Percentiles rank a stretch among this genome's conserved stretches.
Evolutionary conservation across 2,797 vertebrate species (phyloP).

Genomic region (Pantherophis vulpinus): DNA sequence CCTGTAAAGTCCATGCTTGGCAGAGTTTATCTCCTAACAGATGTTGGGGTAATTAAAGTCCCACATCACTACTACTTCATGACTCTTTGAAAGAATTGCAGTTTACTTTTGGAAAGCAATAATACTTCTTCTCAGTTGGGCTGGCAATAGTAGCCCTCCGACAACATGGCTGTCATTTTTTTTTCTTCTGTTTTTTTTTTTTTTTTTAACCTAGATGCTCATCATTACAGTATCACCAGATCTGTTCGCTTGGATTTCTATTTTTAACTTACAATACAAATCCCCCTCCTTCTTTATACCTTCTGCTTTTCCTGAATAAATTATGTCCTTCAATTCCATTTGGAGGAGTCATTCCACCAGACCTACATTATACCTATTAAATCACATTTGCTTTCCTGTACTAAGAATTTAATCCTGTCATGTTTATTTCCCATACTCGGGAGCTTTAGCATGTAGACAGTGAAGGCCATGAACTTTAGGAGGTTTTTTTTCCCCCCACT

Average conservation of each 20-base stretch:
- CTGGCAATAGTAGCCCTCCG: neutral
- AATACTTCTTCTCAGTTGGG: neutral
- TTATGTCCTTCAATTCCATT: neutral
- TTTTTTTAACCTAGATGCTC: neutral
- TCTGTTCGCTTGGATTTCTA: neutral
- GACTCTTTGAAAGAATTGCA: neutral
- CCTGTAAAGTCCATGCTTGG: neutral
- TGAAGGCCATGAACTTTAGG: neutral
- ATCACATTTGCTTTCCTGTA: neutral
- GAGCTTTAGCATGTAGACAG: neutral
- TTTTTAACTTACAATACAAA: neutral
- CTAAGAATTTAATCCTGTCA: neutral
- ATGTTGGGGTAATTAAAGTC: neutral
- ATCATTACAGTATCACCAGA: neutral
- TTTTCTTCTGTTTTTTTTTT: neutral
- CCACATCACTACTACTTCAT: neutral
- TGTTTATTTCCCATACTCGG: neutral
- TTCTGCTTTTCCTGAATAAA: neutral
- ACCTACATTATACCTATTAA: neutral
- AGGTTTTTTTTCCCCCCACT: neutral
- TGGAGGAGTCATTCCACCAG: neutral
- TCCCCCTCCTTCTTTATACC: neutral
- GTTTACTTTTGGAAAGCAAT: neutral
- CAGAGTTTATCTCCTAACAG: neutral
- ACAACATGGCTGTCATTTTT: neutral